Percentiles rank a stretch among this genome's conserved stretches.
phyloP scores from a whole-genome alignment of 1,140 invertebrate genomes.

The Euwallacea similis region DNA sequence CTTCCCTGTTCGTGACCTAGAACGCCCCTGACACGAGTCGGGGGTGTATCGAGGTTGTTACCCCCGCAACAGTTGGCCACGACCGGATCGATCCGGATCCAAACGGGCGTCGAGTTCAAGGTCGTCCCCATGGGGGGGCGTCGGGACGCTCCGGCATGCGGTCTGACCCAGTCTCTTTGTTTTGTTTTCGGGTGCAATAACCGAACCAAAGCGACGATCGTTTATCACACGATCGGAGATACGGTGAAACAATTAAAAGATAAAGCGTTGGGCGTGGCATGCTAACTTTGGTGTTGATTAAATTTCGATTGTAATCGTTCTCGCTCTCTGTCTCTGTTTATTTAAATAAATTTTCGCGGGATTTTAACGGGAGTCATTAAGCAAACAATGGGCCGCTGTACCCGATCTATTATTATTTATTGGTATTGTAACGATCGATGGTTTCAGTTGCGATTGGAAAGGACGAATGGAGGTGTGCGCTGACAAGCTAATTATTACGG shows the following conservation, averaged over 20 bases:
- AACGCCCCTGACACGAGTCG: conserved; percentile 24
- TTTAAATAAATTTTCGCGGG: conserved; percentile 19
- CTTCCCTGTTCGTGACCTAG: conserved; percentile 7
- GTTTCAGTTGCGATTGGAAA: background rate
- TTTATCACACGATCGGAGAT: conserved; percentile 16
- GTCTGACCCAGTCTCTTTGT: conserved; percentile 7
- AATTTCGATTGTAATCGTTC: conserved; percentile 27
- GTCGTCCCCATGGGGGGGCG: conserved; percentile 9
- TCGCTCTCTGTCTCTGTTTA: background rate
- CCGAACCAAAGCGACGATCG: conserved; percentile 7
- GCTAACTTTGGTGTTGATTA: conserved; percentile 25
- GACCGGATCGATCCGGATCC: conserved; percentile 10
- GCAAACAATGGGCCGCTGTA: background rate
- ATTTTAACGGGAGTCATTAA: background rate
- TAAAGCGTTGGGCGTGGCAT: conserved; percentile 23
- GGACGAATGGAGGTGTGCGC: background rate
- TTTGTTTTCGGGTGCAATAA: conserved; percentile 5
- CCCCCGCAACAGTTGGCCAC: conserved; percentile 23
- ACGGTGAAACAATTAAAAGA: conserved; percentile 29
- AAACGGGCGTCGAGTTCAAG: conserved; percentile 20
- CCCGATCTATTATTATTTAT: background rate
- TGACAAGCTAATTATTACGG: conserved; percentile 5
- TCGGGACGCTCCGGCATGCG: conserved; percentile 17
- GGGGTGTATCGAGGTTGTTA: conserved; percentile 27
- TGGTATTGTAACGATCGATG: no score